phyloP scores from a whole-genome alignment of 2,888 invertebrate genomes.

The Chymomyza amoena region DNA sequence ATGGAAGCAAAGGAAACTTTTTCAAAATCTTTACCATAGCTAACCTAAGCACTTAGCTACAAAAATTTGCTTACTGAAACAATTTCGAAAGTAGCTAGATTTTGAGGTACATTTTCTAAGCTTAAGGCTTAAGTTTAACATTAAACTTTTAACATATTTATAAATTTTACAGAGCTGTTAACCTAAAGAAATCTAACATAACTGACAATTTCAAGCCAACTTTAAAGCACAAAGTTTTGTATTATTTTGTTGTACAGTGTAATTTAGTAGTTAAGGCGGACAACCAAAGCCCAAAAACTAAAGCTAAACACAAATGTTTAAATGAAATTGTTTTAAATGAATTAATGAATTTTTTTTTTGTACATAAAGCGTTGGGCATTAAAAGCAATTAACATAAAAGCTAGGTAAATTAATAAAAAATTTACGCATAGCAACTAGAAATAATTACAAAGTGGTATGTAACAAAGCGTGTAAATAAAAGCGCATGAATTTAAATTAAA shows the following conservation, averaged over 20 bases:
- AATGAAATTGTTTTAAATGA: neutral
- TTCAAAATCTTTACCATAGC: too few species aligned
- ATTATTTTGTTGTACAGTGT: neutral
- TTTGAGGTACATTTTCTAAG: too few species aligned
- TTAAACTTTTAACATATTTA: too few species aligned
- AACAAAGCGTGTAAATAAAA: neutral
- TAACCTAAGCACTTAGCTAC: too few species aligned
- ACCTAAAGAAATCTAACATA: neutral
- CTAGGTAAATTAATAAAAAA: neutral
- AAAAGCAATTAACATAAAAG: neutral
- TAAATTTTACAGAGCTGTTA: too few species aligned
- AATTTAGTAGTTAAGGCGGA: conserved; percentile 10
- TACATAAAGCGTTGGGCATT: conserved; percentile 23
- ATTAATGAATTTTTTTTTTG: neutral
- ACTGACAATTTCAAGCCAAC: neutral
- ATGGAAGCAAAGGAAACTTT: too few species aligned
- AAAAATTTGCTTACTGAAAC: too few species aligned
- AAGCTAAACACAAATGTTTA: conserved; percentile 39
- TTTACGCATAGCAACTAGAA: too few species aligned
- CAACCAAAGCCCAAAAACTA: conserved; percentile 37
- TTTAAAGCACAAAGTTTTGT: neutral
- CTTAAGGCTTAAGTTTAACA: too few species aligned
- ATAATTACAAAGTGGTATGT: neutral
- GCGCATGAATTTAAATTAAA: conserved; percentile 6
- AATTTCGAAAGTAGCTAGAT: too few species aligned